Conservation (phyloP, 1,140 invertebrate species). For the Marisa cornuarietis region DNA sequence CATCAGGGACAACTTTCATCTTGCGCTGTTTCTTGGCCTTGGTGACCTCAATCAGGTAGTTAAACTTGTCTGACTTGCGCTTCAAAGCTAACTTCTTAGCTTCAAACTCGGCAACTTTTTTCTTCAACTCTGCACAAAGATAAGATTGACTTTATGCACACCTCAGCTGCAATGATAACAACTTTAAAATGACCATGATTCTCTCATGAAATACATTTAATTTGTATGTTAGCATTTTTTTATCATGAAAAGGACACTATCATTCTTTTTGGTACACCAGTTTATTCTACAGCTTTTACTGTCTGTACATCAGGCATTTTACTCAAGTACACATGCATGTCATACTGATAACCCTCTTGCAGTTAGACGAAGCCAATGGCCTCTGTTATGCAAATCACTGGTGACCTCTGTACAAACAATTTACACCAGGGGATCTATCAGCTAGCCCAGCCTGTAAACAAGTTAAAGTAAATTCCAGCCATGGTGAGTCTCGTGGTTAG, state of each 20-base stretch:
- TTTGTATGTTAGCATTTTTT: background rate
- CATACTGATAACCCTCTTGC: too few relatives aligned
- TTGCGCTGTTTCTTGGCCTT: slow-evolving; percentile 23
- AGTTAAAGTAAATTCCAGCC: too few relatives aligned
- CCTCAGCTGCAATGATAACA: background rate
- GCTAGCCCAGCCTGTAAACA: too few relatives aligned
- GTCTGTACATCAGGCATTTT: background rate
- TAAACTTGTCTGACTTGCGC: slow-evolving; percentile 43
- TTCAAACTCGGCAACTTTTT: slow-evolving; percentile 39
- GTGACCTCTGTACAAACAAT: too few relatives aligned
- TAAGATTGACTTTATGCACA: background rate
- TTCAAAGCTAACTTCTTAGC: slow-evolving; percentile 38
- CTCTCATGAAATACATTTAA: background rate
- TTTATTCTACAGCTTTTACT: background rate
- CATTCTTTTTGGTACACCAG: background rate
- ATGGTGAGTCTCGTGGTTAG: too few relatives aligned
- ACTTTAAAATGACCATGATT: background rate
- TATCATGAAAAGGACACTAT: background rate
- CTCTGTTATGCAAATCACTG: too few relatives aligned
- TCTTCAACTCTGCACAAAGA: slow-evolving; percentile 38
- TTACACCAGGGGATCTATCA: too few relatives aligned
- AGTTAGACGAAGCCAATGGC: too few relatives aligned
- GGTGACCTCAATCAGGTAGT: slow-evolving; percentile 38
- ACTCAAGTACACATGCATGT: too few relatives aligned
- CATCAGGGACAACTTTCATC: background rate